A percentile compares a stretch with the other conserved stretches of the same genome.
These are phyloP conservation scores for Anabacerthia variegaticeps DNA, from an alignment of 2,797 vertebrate genomes.

Conservation along the genomic window DNA sequence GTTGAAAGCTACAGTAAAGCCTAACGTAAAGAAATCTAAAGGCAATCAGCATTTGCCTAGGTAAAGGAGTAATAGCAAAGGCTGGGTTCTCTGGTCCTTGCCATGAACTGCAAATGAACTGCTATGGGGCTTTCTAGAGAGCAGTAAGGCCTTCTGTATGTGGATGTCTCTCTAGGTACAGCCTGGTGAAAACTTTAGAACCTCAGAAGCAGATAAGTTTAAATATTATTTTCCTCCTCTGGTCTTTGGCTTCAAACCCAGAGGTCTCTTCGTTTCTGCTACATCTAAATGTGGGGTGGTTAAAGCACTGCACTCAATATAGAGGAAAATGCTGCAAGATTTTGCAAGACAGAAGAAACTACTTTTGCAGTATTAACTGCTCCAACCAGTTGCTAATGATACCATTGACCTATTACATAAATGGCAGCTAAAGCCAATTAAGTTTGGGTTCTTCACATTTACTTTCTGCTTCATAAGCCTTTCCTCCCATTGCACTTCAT, in stretches of 20 bases:
- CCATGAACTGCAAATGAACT: neutral
- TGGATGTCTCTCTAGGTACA: neutral
- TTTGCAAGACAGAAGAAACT: neutral
- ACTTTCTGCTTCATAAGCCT: neutral
- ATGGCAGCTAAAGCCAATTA: neutral
- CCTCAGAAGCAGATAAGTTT: neutral
- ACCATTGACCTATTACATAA: neutral
- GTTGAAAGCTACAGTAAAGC: neutral
- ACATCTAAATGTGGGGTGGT: neutral
- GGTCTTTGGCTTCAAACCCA: neutral
- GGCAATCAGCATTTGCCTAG: neutral
- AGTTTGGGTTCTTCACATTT: neutral
- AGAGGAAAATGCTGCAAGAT: neutral
- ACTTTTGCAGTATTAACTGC: neutral
- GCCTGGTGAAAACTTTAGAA: neutral
- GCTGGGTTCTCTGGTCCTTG: neutral
- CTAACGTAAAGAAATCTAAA: neutral
- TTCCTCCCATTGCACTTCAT: neutral
- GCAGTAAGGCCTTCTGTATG: neutral
- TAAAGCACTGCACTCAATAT: neutral
- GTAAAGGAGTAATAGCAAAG: neutral
- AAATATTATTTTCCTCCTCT: neutral
- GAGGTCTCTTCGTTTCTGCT: neutral
- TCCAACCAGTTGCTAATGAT: neutral
- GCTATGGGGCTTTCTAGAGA: neutral